Percentiles rank a stretch among this genome's conserved stretches.
These are phyloP conservation scores for Plagiodera versicolora DNA, from an alignment of 2,888 invertebrate genomes.

Conservation along the genomic window DNA sequence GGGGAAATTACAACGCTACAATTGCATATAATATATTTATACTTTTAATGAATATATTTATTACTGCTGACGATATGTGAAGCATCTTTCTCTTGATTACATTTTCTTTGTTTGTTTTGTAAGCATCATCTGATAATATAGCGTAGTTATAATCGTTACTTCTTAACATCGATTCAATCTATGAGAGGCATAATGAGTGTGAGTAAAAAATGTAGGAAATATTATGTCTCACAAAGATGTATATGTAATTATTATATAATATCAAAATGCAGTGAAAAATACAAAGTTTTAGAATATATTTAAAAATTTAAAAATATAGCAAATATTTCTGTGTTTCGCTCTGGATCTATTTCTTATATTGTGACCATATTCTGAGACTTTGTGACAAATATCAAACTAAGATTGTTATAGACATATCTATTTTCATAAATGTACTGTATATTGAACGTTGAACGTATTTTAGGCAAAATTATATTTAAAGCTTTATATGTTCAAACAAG, in stretches of 20 bases:
- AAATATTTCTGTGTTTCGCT: no score
- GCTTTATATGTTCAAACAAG: neutral
- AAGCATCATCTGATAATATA: neutral
- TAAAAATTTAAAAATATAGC: no score
- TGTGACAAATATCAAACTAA: neutral
- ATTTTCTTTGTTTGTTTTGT: neutral
- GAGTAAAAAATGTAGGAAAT: neutral
- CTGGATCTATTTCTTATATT: neutral
- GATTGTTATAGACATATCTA: conserved; percentile 16
- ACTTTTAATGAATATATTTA: neutral
- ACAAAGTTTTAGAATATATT: neutral
- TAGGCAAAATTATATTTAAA: neutral
- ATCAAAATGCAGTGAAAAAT: neutral
- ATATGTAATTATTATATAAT: neutral
- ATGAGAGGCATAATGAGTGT: neutral
- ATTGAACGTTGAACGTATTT: neutral
- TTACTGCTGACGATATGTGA: neutral
- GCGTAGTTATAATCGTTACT: neutral
- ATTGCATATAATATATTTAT: neutral
- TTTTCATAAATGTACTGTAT: conserved; percentile 6
- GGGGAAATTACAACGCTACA: neutral
- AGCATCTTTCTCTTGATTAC: neutral
- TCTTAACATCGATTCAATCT: neutral
- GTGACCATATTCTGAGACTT: neutral
- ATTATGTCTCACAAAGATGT: neutral